Conservation (phyloP, 2,113 vertebrate genomes). For the Crotophaga sulcirostris region DNA sequence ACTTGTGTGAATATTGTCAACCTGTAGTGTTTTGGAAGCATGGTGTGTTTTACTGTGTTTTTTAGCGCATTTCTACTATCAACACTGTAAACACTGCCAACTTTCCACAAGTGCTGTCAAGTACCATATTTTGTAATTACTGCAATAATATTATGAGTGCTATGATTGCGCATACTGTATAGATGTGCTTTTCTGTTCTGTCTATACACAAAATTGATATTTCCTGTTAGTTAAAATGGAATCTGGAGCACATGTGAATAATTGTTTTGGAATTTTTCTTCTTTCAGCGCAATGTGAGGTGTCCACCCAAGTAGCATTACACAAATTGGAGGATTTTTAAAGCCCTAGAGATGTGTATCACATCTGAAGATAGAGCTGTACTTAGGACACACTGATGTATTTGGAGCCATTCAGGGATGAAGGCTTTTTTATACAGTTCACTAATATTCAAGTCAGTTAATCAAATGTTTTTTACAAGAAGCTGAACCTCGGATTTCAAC, state of each 20-base stretch:
- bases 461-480: neutral
- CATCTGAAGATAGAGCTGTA: neutral
- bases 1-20: constrained; percentile 15
- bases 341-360: neutral
- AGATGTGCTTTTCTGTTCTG: constrained; percentile 11
- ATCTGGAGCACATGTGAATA: neutral
- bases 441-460: neutral
- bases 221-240: neutral
- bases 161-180: neutral
- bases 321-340: neutral
- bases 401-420: neutral
- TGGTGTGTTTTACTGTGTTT: neutral
- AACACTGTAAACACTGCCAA: constrained; percentile 48
- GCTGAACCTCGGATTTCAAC: neutral
- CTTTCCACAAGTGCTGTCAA: constrained; percentile 62
- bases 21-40: constrained; percentile 44
- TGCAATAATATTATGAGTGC: constrained; percentile 47
- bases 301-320: neutral
- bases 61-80: constrained; percentile 7
- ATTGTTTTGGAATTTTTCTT: neutral
- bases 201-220: neutral
- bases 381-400: neutral
- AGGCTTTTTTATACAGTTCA: neutral
- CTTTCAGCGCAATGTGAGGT: neutral
- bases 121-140: constrained; percentile 58